Percentiles rank a stretch among this genome's conserved stretches.
These are phyloP conservation scores for Drosophila ustulata DNA, from an alignment of 2,888 invertebrate genomes.

Conservation along the genomic window DNA sequence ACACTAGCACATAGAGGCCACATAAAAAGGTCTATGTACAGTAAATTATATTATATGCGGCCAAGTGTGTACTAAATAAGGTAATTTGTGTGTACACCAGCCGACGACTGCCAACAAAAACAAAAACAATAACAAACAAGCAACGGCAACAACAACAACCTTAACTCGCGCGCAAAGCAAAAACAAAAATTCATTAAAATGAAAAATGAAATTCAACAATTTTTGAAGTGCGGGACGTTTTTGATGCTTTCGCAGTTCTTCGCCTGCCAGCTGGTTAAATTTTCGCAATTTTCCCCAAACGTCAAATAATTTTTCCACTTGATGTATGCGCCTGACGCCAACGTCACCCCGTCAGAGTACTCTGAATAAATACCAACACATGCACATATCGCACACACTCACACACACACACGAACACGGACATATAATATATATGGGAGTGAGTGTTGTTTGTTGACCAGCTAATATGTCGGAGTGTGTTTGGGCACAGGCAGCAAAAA, in stretches of 20 bases:
- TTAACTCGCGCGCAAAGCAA: slow-evolving; percentile 35
- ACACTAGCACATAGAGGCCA: slow-evolving; percentile 25
- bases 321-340: slow-evolving; percentile 51
- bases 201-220: slow-evolving; percentile 79
- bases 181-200: slow-evolving; percentile 79
- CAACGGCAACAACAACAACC: slow-evolving; percentile 22
- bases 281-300: slow-evolving; percentile 62
- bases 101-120: slow-evolving; percentile 50
- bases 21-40: slow-evolving; percentile 76
- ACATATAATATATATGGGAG: neutral
- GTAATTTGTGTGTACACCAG: slow-evolving; percentile 81
- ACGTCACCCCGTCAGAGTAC: slow-evolving; percentile 14
- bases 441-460: slow-evolving; percentile 16
- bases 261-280: slow-evolving; percentile 44
- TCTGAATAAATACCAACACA: slow-evolving; percentile 26
- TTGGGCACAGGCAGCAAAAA: slow-evolving; percentile 3
- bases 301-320: slow-evolving; percentile 69
- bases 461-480: neutral
- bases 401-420: neutral
- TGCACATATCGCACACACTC: neutral
- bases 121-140: slow-evolving; percentile 37
- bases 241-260: slow-evolving; percentile 18
- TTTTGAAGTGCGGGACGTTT: slow-evolving; percentile 67
- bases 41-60: slow-evolving; percentile 81
- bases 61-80: slow-evolving; percentile 79